phyloP scores from a whole-genome alignment of 2,888 invertebrate species.

The Brassicogethes aeneus region DNA sequence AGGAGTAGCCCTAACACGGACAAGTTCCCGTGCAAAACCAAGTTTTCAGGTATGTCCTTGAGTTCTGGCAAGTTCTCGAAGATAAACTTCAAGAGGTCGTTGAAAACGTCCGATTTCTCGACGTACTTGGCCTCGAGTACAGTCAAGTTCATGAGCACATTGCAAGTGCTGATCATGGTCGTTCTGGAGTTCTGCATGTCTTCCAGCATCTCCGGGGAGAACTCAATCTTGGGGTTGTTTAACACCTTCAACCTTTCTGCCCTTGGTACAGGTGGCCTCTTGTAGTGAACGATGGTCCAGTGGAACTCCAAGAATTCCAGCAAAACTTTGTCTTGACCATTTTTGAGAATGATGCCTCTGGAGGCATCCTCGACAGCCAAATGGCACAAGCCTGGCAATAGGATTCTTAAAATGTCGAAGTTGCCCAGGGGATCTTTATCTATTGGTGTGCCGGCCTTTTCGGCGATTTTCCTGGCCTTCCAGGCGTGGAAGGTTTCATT shows the following conservation, averaged over 20 bases:
- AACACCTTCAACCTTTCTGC: conserved; percentile 68
- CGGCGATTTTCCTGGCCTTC: conserved; percentile 57
- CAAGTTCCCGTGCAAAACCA: conserved; percentile 78
- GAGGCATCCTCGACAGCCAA: conserved; percentile 86
- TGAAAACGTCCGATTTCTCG: conserved; percentile 67
- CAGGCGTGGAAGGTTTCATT: conserved; percentile 76
- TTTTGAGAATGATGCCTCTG: conserved; percentile 65
- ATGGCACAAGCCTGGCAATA: conserved; percentile 85
- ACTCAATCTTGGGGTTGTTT: conserved; percentile 66
- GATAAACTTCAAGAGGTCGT: conserved; percentile 73
- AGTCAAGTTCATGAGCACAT: conserved; percentile 86
- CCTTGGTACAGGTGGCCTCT: conserved; percentile 71
- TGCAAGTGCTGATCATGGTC: conserved; percentile 82
- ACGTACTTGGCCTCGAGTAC: conserved; percentile 80
- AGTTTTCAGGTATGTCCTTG: conserved; percentile 73
- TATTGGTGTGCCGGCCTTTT: conserved; percentile 48
- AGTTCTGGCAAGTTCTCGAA: conserved; percentile 78
- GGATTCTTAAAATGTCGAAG: conserved; percentile 67
- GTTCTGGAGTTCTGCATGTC: conserved; percentile 78
- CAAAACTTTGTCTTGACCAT: conserved; percentile 71
- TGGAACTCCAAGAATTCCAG: conserved; percentile 74
- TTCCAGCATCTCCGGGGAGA: conserved; percentile 64
- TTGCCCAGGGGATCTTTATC: conserved; percentile 35
- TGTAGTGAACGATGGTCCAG: conserved; percentile 81
- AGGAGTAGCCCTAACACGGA: conserved; percentile 74